These are phyloP conservation scores for Drosophila vallismaia DNA, from an alignment of 2,888 invertebrate genomes.

Conservation along the genomic window DNA sequence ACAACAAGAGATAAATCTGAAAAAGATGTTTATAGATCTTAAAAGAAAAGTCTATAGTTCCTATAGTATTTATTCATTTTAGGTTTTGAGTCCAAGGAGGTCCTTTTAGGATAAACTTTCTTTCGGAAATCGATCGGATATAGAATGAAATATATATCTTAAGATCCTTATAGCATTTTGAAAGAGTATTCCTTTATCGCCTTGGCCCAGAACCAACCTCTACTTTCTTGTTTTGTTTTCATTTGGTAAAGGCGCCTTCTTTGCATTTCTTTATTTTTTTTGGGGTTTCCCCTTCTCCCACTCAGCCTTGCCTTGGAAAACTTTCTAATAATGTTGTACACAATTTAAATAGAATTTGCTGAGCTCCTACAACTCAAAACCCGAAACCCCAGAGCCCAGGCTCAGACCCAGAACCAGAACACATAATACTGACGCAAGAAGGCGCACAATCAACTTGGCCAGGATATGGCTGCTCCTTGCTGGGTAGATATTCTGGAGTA, in stretches of 20 bases:
- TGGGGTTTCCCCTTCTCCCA: neutral
- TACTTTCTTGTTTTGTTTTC: neutral
- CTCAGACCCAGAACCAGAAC: conserved; percentile 16
- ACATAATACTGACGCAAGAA: conserved; percentile 63
- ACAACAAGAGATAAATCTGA: no score
- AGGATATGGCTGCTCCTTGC: conserved; percentile 42
- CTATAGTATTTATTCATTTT: no score
- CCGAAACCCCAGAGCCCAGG: conserved; percentile 5
- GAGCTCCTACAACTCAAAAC: conserved; percentile 20
- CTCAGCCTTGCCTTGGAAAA: conserved; percentile 61
- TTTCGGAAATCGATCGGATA: no score
- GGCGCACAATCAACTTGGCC: conserved; percentile 65
- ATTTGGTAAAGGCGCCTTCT: neutral
- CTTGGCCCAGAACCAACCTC: neutral
- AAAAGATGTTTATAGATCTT: no score
- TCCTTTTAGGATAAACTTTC: no score
- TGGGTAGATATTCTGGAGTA: neutral
- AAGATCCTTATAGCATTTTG: neutral
- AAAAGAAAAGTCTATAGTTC: no score
- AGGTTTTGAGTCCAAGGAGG: no score
- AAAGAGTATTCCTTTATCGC: neutral
- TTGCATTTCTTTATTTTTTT: neutral
- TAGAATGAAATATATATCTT: no score
- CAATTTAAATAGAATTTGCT: conserved; percentile 83
- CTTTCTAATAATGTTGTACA: conserved; percentile 83